A percentile compares a stretch with the other conserved stretches of the same genome.
These are phyloP conservation scores for Pseudomugil tenellus DNA, from an alignment of 2,797 vertebrate species.

Conservation along the genomic window DNA sequence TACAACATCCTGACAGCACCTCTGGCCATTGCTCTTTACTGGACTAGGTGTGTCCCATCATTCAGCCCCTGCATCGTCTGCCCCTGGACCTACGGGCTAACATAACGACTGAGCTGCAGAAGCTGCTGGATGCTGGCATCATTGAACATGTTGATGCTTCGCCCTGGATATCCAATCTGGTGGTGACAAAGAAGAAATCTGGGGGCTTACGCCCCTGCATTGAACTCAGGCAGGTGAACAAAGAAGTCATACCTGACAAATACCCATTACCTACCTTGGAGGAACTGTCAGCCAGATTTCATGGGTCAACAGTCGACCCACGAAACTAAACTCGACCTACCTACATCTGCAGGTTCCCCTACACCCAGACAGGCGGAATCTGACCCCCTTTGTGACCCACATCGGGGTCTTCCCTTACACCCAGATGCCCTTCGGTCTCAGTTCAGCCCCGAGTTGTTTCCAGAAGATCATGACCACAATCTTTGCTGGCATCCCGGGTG, in stretches of 20 bases:
- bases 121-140: not conserved
- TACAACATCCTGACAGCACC: no score
- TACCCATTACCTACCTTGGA: not conserved
- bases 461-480: conserved; percentile 1
- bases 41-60: no score
- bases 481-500: not conserved
- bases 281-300: not conserved
- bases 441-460: not conserved
- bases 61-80: not conserved
- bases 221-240: conserved; percentile 5
- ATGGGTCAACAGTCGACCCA: conserved; percentile 5
- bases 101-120: not conserved
- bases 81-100: not conserved
- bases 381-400: no score
- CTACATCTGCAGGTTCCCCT: not conserved
- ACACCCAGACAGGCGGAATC: no score
- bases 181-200: not conserved
- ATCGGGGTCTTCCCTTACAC: no score
- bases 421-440: no score
- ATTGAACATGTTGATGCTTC: not conserved
- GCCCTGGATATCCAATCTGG: conserved; percentile 3
- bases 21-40: no score
- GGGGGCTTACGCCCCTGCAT: not conserved
- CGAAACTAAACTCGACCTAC: conserved; percentile 12
- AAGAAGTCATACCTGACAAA: not conserved